These are phyloP conservation scores for Tauraco hartlaubi DNA, from an alignment of 2,797 vertebrate genomes.

Conservation along the genomic window DNA sequence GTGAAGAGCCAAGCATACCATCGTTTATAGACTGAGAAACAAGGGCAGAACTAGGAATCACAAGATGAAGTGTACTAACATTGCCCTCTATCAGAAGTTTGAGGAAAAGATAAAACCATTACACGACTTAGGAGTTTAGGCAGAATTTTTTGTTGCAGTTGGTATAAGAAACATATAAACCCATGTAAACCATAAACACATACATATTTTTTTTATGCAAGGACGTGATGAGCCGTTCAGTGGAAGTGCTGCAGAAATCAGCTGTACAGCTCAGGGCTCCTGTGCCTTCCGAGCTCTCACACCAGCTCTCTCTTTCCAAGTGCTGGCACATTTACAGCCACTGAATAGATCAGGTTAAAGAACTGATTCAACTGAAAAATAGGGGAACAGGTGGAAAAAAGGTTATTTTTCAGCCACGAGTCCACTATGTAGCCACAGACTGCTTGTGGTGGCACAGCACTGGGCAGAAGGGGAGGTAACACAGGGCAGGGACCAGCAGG, in stretches of 20 bases:
- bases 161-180: background rate
- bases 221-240: background rate
- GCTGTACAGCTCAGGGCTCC: background rate
- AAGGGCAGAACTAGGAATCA: background rate
- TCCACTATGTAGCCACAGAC: background rate
- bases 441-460: background rate
- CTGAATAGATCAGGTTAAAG: background rate
- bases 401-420: background rate
- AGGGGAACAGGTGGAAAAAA: background rate
- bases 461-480: background rate
- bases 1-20: background rate
- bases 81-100: constrained; percentile 64
- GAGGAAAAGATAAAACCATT: constrained; percentile 20
- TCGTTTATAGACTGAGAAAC: background rate
- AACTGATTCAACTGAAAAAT: background rate
- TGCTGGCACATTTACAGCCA: background rate
- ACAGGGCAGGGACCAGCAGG: background rate
- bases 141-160: background rate
- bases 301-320: background rate
- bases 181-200: background rate
- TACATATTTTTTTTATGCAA: background rate
- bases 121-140: background rate
- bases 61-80: constrained; percentile 34
- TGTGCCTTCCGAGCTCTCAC: background rate
- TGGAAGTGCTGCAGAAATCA: background rate